Base-by-base conservation (phyloP, 2,888 invertebrate species). In the Boloria euphrosyne region DNA sequence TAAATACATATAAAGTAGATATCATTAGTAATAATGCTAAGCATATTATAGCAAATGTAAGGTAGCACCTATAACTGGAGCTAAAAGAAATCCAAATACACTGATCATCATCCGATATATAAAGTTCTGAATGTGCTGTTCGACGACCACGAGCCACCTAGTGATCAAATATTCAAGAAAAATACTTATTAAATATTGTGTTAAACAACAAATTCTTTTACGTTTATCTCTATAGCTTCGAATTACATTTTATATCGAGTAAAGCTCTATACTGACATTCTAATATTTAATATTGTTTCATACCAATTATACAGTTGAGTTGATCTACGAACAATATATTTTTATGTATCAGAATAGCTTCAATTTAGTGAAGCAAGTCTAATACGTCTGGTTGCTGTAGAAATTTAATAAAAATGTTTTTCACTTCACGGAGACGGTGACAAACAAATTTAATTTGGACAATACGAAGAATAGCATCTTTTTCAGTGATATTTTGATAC, bases 401-500 rank as follows among this genome's bases (percentile, higher is more conserved):
- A 51, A 62, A 65, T 61, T 65, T 64, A 65, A 62, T 67, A 65
- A 64, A 52, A 64, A 60, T 50, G 43, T 46, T 27, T 46, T 55
- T 22, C 17, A 57, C 27, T 47, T 51, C 31, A 31, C 31, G 31
- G 10, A 59, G 18, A 49, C 17, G 13, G 65, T 18, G 38, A 65
- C 59, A 68, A 59, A 50, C 51, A 57, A 60, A 66, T 66, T 63
- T 66, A 51, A 66, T 68, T 68, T 66, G 22, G 31, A 43, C 59
- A 66, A 57, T 51, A 61, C 54, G 60, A 67, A 63, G 54, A 16
- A 43, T n/a, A 57, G 53, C 22, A 44, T 67, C n/a, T 63, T 63
- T 31, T 50, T 54, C 46, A 65, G 54, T 53, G 16, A 44, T 63
- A 54, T 50, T 52, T 31, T n/a, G 50, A 62, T 62, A 58, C 47